These are phyloP conservation scores for Emydura subglobosa DNA, from an alignment of 2,113 vertebrate genomes.

Conservation along the genomic window DNA sequence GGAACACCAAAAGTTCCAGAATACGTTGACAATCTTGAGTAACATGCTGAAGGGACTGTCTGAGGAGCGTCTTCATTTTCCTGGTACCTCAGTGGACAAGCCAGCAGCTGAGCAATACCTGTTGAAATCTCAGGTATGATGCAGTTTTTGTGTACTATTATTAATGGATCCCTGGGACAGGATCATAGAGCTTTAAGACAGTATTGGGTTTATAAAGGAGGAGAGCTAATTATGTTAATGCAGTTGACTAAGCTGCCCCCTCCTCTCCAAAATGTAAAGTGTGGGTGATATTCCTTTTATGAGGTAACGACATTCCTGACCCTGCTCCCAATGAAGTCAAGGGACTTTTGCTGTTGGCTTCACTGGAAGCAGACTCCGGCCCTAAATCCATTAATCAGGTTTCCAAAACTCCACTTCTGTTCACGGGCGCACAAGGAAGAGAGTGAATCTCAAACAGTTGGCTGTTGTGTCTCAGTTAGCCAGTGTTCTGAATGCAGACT, in stretches of 20 bases:
- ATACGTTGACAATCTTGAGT: slow-evolving; percentile 55
- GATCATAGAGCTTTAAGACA: neutral
- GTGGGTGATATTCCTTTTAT: neutral
- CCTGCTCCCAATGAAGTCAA: neutral
- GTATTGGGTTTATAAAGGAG: neutral
- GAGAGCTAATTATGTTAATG: neutral
- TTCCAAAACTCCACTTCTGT: neutral
- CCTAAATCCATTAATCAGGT: neutral
- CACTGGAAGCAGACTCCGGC: neutral
- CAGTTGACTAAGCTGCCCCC: neutral
- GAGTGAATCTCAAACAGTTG: neutral
- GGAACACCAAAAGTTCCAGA: slow-evolving; percentile 69
- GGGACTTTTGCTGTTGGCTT: neutral
- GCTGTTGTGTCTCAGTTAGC: neutral
- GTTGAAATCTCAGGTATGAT: slow-evolving; percentile 75
- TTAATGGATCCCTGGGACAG: neutral
- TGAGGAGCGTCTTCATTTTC: slow-evolving; percentile 51
- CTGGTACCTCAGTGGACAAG: slow-evolving; percentile 38
- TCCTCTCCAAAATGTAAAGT: neutral
- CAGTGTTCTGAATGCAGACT: neutral
- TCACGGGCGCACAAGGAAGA: neutral
- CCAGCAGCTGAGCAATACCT: slow-evolving; percentile 52
- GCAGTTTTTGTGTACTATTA: neutral
- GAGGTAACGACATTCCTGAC: neutral
- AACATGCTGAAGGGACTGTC: slow-evolving; percentile 55